phyloP scores from a whole-genome alignment of 2,113 vertebrate genomes.

The Kryptolebias marmoratus region DNA sequence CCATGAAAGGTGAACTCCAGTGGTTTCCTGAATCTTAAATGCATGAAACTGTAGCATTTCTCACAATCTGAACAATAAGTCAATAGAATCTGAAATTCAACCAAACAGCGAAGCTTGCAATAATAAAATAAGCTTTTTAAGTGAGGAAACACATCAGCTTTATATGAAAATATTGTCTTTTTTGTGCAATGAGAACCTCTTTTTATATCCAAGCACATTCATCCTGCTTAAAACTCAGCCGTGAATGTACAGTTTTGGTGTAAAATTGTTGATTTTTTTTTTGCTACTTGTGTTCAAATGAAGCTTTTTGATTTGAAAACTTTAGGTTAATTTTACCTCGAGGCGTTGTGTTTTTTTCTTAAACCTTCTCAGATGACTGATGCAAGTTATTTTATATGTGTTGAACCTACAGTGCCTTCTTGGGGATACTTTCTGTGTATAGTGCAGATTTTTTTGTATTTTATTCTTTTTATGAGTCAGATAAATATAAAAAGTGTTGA shows the following conservation, averaged over 20 bases:
- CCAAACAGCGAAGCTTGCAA: slow-evolving; percentile 31
- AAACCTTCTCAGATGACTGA: slow-evolving; percentile 43
- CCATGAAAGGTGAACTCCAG: neutral
- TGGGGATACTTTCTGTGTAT: slow-evolving; percentile 70
- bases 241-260: slow-evolving; percentile 29
- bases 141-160: slow-evolving; percentile 3
- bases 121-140: slow-evolving; percentile 12
- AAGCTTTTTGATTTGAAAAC: slow-evolving; percentile 39
- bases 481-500: slow-evolving; percentile 56
- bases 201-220: slow-evolving; percentile 16
- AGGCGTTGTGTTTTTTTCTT: slow-evolving; percentile 14
- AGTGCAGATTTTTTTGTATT: slow-evolving; percentile 36
- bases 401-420: slow-evolving; percentile 90
- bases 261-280: slow-evolving; percentile 9
- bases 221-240: slow-evolving; percentile 25
- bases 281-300: slow-evolving; percentile 25
- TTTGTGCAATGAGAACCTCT: slow-evolving; percentile 39
- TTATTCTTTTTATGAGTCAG: slow-evolving; percentile 42
- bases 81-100: neutral
- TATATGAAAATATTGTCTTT: neutral
- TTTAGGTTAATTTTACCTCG: slow-evolving; percentile 41
- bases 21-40: slow-evolving; percentile 12
- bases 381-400: slow-evolving; percentile 61
- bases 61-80: slow-evolving; percentile 1
- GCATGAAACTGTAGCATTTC: slow-evolving; percentile 20